Evolutionary conservation across 2,888 invertebrate species (phyloP).

Genomic region (Trisateles emortualis): DNA sequence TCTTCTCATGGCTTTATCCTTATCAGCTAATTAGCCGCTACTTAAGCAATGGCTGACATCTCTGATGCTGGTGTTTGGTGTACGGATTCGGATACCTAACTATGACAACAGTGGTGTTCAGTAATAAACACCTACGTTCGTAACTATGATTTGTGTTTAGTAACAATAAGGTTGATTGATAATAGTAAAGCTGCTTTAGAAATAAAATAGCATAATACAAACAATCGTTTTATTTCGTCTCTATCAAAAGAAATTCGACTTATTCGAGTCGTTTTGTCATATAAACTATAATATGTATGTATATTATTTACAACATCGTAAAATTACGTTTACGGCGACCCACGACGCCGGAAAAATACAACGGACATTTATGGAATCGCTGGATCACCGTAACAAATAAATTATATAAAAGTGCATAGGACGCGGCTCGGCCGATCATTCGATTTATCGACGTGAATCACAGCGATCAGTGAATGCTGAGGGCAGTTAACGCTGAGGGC

Average conservation of each 20-base stretch:
- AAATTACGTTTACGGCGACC: constrained; percentile 50
- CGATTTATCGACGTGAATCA: not conserved
- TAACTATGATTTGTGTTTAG: no score
- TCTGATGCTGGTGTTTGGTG: no score
- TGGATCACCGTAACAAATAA: constrained; percentile 48
- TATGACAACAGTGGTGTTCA: no score
- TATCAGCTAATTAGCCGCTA: no score
- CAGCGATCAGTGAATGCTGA: not conserved
- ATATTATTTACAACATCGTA: constrained; percentile 70
- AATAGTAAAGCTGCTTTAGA: no score
- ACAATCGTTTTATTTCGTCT: constrained; percentile 81
- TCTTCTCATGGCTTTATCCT: no score
- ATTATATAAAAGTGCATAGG: constrained; percentile 38
- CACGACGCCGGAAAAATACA: constrained; percentile 46
- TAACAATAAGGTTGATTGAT: no score
- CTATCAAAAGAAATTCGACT: constrained; percentile 86
- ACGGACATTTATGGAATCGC: constrained; percentile 43
- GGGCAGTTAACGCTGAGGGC: no score
- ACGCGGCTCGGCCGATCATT: constrained; percentile 10
- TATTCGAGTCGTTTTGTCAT: constrained; percentile 75
- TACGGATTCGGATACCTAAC: no score
- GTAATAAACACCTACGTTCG: no score
- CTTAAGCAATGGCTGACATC: no score
- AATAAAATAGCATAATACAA: constrained; percentile 53
- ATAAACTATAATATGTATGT: constrained; percentile 78